Evolutionary conservation across 2,888 invertebrate species (phyloP).

Genomic region (Gordius sp.): DNA sequence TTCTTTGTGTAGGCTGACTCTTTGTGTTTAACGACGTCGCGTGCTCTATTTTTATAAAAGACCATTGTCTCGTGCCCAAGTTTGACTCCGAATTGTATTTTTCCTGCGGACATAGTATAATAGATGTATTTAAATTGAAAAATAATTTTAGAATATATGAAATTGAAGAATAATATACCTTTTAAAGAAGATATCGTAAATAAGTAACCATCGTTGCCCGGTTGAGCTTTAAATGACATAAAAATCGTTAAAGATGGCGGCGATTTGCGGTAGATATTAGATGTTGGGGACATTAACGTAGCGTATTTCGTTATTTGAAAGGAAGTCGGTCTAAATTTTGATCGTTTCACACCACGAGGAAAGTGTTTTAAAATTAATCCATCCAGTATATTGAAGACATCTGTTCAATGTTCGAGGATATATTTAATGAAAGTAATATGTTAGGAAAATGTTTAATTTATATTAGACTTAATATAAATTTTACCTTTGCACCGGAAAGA

Average conservation of each 20-base stretch:
- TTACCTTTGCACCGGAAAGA: neutral
- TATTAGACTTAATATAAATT: neutral
- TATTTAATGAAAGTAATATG: neutral
- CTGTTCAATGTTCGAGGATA: neutral
- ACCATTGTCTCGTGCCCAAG: neutral
- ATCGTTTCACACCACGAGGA: conserved; percentile 6
- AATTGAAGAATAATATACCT: neutral
- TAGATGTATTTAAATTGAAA: too few species aligned
- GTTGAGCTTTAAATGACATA: neutral
- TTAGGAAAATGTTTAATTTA: neutral
- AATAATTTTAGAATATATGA: neutral
- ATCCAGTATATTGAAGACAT: neutral
- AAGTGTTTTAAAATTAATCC: conserved; percentile 5
- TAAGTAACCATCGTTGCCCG: conserved; percentile 2
- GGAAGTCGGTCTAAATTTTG: neutral
- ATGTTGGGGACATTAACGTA: conserved; percentile 1
- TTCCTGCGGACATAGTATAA: too few species aligned
- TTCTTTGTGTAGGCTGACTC: too few species aligned
- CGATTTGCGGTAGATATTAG: neutral
- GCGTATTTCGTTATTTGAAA: conserved; percentile 4
- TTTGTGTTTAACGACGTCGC: too few species aligned
- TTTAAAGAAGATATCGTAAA: conserved; percentile 7
- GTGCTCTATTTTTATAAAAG: neutral
- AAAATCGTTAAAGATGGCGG: neutral
- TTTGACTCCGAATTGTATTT: conserved; percentile 9